phyloP scores from a whole-genome alignment of 1,140 invertebrate species.

The Anastatus disparis region DNA sequence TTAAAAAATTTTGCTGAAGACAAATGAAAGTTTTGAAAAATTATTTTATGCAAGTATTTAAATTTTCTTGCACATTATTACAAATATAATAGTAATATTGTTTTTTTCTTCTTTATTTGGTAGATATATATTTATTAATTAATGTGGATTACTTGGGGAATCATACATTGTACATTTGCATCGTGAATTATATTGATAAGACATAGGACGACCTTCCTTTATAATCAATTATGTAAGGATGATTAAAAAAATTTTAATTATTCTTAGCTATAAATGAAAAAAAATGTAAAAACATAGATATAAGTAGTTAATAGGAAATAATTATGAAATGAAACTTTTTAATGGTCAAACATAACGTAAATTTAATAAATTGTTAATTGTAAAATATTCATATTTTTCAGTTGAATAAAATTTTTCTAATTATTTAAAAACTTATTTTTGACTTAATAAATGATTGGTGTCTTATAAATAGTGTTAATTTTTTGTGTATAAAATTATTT shows the following conservation, averaged over 20 bases:
- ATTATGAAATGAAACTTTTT: constrained; percentile 1
- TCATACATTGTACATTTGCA: constrained; percentile 27
- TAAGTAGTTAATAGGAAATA: constrained; percentile 12
- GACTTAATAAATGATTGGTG: too few species aligned
- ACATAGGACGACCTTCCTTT: neutral
- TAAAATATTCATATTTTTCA: constrained; percentile 35
- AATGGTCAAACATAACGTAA: constrained; percentile 11
- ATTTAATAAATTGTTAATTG: neutral
- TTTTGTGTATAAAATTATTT: too few species aligned
- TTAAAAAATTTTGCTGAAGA: too few species aligned
- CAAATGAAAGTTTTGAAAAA: neutral
- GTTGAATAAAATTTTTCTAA: constrained; percentile 27
- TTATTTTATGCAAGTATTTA: neutral
- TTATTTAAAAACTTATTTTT: constrained; percentile 4
- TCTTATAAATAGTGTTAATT: too few species aligned
- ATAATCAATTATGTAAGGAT: constrained; percentile 2
- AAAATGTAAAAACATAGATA: constrained; percentile 31
- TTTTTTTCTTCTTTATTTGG: constrained; percentile 11
- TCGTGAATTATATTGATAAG: constrained; percentile 2
- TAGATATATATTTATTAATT: constrained; percentile 28
- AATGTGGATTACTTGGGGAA: constrained; percentile 35
- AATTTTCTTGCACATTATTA: neutral
- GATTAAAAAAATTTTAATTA: constrained; percentile 16
- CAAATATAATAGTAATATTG: neutral
- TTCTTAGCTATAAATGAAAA: too few species aligned